Conservation (phyloP, 2,888 invertebrate species). For the Melanargia galathea region DNA sequence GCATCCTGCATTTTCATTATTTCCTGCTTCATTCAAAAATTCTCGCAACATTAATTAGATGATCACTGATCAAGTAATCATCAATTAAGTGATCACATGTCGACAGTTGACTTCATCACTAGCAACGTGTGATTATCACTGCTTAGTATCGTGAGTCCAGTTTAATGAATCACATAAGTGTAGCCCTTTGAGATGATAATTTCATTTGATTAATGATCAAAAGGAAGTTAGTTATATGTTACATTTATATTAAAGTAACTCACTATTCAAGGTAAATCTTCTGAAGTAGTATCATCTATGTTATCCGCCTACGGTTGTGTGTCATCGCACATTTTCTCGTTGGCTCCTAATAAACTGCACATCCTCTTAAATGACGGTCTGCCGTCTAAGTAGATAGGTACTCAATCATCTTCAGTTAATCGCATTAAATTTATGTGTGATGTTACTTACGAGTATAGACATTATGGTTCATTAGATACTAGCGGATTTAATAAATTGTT, state of each 20-base stretch:
- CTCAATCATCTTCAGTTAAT: not conserved
- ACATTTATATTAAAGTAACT: not conserved
- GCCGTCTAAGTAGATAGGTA: not conserved
- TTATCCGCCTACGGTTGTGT: constrained; percentile 25
- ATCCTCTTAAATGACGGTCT: not conserved
- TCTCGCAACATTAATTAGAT: too few relatives aligned
- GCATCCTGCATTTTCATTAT: too few relatives aligned
- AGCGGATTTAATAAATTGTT: not conserved
- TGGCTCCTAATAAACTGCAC: not conserved
- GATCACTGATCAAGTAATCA: too few relatives aligned
- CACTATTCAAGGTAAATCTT: constrained; percentile 5
- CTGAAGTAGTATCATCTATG: not conserved
- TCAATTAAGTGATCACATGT: too few relatives aligned
- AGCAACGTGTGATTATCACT: too few relatives aligned
- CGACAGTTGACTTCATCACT: too few relatives aligned
- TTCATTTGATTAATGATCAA: too few relatives aligned
- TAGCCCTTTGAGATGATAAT: too few relatives aligned
- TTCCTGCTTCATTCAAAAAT: too few relatives aligned
- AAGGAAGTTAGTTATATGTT: too few relatives aligned
- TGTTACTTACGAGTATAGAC: not conserved
- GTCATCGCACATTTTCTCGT: constrained; percentile 8
- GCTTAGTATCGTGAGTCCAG: too few relatives aligned
- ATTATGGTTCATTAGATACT: not conserved
- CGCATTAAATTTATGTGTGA: not conserved
- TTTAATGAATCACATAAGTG: too few relatives aligned